Percentiles rank a stretch among this genome's conserved stretches.
Conservation (phyloP, 2,888 invertebrate species). For the Cerastoderma edule region DNA sequence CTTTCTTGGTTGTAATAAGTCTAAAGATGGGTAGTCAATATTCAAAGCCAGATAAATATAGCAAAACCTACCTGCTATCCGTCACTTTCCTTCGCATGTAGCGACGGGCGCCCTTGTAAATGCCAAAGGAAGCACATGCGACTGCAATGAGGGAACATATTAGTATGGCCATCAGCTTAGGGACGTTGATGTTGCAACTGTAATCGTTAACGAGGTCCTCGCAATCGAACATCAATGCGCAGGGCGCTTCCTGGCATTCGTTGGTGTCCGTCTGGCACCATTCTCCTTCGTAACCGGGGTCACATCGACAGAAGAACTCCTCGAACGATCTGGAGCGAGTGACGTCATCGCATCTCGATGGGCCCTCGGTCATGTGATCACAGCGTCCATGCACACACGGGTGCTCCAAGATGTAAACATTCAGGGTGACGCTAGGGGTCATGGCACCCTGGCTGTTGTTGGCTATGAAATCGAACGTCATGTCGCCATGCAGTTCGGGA, state of each 20-base stretch:
- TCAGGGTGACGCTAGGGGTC: slow-evolving; percentile 44
- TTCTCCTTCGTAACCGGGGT: slow-evolving; percentile 56
- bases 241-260: slow-evolving; percentile 56
- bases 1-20: too few relatives aligned
- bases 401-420: slow-evolving; percentile 41
- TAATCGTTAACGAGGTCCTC: slow-evolving; percentile 51
- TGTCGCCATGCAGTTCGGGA: slow-evolving; percentile 38
- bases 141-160: slow-evolving; percentile 38
- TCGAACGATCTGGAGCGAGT: slow-evolving; percentile 51
- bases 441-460: slow-evolving; percentile 17
- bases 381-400: slow-evolving; percentile 62
- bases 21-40: background rate
- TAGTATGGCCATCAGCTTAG: slow-evolving; percentile 53
- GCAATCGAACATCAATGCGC: slow-evolving; percentile 62
- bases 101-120: background rate
- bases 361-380: slow-evolving; percentile 12
- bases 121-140: background rate
- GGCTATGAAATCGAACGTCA: slow-evolving; percentile 51
- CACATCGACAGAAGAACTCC: slow-evolving; percentile 56
- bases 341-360: slow-evolving; percentile 41
- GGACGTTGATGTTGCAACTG: slow-evolving; percentile 62
- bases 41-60: background rate
- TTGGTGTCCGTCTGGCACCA: slow-evolving; percentile 64
- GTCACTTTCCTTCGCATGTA: slow-evolving; percentile 5
- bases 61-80: slow-evolving; percentile 14